phyloP scores from a whole-genome alignment of 1,140 invertebrate genomes.

The Drosophila ohnishii region DNA sequence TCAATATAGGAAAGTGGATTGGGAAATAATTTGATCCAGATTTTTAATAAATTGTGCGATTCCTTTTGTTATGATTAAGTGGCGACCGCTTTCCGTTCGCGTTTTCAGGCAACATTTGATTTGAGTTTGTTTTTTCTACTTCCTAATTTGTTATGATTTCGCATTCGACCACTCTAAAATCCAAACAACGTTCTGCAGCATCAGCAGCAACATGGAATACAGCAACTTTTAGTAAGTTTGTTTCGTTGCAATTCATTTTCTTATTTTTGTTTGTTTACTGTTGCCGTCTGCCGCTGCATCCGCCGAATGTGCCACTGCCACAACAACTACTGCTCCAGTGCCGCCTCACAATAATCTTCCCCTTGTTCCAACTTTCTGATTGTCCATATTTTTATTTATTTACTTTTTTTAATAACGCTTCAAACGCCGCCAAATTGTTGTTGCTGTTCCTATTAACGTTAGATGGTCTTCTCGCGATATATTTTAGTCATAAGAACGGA shows the following conservation, averaged over 20 bases:
- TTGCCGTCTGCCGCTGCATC: conserved; percentile 56
- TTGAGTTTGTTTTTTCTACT: conserved; percentile 45
- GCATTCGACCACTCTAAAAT: conserved; percentile 35
- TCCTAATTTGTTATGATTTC: conserved; percentile 49
- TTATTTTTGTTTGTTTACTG: conserved; percentile 60
- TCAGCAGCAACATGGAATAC: conserved; percentile 86
- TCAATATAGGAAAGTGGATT: background rate
- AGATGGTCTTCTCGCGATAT: conserved; percentile 12
- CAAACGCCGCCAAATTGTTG: conserved; percentile 31
- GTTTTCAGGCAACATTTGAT: conserved; percentile 30
- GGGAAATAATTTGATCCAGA: background rate
- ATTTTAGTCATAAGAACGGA: background rate
- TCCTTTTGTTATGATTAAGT: background rate
- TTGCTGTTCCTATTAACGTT: conserved; percentile 38
- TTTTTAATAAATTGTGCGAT: no score
- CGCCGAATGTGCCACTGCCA: conserved; percentile 41
- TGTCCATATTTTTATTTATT: conserved; percentile 33
- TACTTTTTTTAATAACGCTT: conserved; percentile 38
- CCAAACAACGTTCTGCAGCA: conserved; percentile 82
- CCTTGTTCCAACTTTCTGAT: conserved; percentile 40
- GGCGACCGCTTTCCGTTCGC: background rate
- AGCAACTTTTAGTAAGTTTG: conserved; percentile 87
- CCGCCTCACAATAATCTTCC: conserved; percentile 31
- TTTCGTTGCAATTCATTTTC: conserved; percentile 56
- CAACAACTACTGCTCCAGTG: conserved; percentile 29